Evolutionary conservation across 2,113 vertebrate species (phyloP), one percentile per base, ranked within the genome.

Genomic region (Oxyruncus cristatus): DNA sequence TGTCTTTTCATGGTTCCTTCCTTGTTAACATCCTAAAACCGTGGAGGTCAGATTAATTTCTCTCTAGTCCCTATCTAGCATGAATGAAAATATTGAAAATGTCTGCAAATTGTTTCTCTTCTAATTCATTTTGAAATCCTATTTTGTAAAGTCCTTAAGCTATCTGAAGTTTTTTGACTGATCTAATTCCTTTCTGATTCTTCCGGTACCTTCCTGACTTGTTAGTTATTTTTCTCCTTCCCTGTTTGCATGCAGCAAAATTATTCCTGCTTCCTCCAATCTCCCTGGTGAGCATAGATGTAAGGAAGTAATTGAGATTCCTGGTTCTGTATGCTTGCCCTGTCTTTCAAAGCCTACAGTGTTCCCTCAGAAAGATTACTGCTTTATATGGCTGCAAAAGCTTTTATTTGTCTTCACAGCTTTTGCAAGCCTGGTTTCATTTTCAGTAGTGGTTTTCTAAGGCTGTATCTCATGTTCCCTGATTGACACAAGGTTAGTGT

Each of bases 341-440:
- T 81, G 73, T 82, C 90, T 93, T 92, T 94, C 49, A 94, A 94
- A 90, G 67, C n/a, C 52, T 76, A 41, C 24, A 26, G 15, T 44
- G 30, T 49, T 86, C 66, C 1, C 47, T 67, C 72, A 49, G 28
- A 49, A 92, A 89, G 66, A 87, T 73, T 66, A 70, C 68, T 89
- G 20, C 75, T 96, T 95, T 74, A 67, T 94, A 93, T 84, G 75
- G 72, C 58, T 81, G 81, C 78, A 92, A 96, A 96, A 70, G 8
- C 27, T 93, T 96, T 94, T 93, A 87, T 93, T 90, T 88, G 20
- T 76, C 83, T 93, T 94, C 78, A 35, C 68, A 78, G 71, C 24
- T 87, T 95, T 66, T 49, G 28, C 30, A 72, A 74, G 58, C 72
- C 37, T 76, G 27, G 39, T 85, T 97, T 97, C 39, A 71, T 96